Evolutionary conservation across 1,140 invertebrate genomes (phyloP).

Genomic region (Heliothis virescens): DNA sequence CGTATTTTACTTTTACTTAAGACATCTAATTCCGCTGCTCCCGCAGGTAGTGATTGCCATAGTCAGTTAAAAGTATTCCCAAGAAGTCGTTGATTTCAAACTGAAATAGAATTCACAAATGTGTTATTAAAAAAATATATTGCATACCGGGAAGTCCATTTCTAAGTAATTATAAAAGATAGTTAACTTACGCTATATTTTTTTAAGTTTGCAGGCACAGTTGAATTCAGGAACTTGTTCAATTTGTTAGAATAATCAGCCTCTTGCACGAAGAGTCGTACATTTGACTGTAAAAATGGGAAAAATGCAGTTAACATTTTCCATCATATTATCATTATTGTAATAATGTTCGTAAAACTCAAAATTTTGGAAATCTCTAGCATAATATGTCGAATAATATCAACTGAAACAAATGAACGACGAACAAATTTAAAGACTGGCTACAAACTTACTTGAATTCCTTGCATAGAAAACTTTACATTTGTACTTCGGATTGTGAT

Average conservation of each 20-base stretch:
- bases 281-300: neutral
- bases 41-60: neutral
- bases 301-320: neutral
- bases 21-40: neutral
- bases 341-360: too few relatives aligned
- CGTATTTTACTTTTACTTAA: too few relatives aligned
- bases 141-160: neutral
- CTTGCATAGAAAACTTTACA: neutral
- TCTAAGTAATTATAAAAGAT: neutral
- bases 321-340: too few relatives aligned
- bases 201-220: neutral
- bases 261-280: neutral
- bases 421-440: neutral
- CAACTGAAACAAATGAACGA: too few relatives aligned
- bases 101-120: neutral
- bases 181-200: slow-evolving; percentile 1
- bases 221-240: neutral
- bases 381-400: too few relatives aligned
- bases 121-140: neutral
- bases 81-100: slow-evolving; percentile 10
- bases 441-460: neutral
- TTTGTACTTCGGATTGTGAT: neutral
- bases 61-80: neutral
- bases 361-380: too few relatives aligned
- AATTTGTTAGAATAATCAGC: neutral